phyloP scores from a whole-genome alignment of 2,113 vertebrate species.

The Ochotona curzoniae region DNA sequence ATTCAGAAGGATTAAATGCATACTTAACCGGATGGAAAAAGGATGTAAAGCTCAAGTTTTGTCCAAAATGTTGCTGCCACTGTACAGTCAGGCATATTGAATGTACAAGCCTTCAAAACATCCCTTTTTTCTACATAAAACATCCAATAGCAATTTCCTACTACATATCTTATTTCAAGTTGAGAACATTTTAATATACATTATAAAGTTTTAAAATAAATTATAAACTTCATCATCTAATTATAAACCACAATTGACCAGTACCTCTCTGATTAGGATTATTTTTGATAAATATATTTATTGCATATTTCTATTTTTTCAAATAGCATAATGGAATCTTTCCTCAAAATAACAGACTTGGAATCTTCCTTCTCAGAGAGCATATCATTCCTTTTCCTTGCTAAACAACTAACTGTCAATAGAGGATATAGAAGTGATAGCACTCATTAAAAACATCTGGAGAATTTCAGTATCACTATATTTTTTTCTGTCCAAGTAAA shows the following conservation, averaged over 20 bases:
- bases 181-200: constrained; percentile 32
- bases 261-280: constrained; percentile 57
- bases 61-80: background rate
- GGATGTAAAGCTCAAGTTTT: background rate
- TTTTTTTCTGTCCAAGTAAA: constrained; percentile 59
- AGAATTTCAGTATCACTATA: constrained; percentile 68
- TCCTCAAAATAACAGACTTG: constrained; percentile 43
- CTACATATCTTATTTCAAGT: background rate
- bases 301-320: background rate
- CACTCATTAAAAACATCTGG: constrained; percentile 82
- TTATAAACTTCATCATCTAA: constrained; percentile 19
- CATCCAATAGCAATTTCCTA: background rate
- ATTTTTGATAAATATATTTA: constrained; percentile 31
- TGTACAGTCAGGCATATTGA: background rate
- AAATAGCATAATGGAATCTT: constrained; percentile 65
- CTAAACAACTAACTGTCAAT: constrained; percentile 75
- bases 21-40: background rate
- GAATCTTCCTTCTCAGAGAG: constrained; percentile 66
- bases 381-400: constrained; percentile 58
- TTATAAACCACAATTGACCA: background rate
- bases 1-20: background rate
- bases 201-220: background rate
- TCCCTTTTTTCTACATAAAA: background rate
- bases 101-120: background rate
- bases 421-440: constrained; percentile 80